A percentile compares a stretch with the other conserved stretches of the same genome.
phyloP scores from a whole-genome alignment of 2,797 vertebrate genomes.

The Phalloptychus januarius region DNA sequence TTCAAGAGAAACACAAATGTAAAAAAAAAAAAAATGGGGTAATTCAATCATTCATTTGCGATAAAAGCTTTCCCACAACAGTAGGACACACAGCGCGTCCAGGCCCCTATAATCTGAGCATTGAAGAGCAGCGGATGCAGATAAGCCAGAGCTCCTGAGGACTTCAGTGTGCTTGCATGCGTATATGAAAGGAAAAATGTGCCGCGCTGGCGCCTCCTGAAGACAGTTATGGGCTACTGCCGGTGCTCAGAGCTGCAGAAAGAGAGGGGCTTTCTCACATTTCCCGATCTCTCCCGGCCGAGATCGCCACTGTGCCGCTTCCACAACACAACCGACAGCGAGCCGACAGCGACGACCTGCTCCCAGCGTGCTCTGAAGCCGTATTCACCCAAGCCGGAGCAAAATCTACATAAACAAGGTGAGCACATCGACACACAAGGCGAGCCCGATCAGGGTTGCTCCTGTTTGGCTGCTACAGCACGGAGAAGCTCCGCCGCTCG shows the following conservation, averaged over 20 bases:
- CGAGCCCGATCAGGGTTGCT: conserved; percentile 35
- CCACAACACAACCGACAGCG: conserved; percentile 67
- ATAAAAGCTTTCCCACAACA: neutral
- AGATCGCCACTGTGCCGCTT: conserved; percentile 65
- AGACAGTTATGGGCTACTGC: conserved; percentile 64
- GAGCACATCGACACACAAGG: conserved; percentile 49
- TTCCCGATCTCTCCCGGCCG: conserved; percentile 75
- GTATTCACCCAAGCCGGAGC: neutral
- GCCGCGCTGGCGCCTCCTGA: conserved; percentile 68
- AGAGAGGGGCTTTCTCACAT: conserved; percentile 76
- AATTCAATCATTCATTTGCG: neutral
- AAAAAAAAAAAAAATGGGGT: neutral
- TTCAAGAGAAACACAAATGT: neutral
- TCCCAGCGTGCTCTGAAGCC: conserved; percentile 29
- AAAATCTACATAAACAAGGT: conserved; percentile 42
- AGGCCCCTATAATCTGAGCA: conserved; percentile 11
- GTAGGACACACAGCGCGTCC: neutral
- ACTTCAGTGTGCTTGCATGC: conserved; percentile 35
- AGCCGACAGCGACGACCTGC: conserved; percentile 60
- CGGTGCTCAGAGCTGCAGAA: conserved; percentile 63
- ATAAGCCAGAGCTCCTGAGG: conserved; percentile 23
- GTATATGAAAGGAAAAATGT: conserved; percentile 31
- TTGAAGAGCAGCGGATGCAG: conserved; percentile 16
- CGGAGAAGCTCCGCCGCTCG: conserved; percentile 43
- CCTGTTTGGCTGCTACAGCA: conserved; percentile 29